Evolutionary conservation across 2,113 vertebrate species (phyloP).

Genomic region (Apaloderma vittatum): DNA sequence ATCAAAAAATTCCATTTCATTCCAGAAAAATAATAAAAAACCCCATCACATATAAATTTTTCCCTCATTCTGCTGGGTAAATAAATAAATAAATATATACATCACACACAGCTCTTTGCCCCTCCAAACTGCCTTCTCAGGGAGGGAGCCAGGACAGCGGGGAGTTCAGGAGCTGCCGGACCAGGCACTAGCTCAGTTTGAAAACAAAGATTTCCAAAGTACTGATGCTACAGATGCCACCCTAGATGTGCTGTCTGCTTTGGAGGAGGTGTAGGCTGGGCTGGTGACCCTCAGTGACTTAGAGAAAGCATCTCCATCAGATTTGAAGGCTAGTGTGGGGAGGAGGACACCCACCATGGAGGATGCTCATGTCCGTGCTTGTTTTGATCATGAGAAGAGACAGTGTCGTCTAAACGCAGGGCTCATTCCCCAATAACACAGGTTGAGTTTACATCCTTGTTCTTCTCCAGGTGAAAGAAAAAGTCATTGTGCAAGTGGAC

Average conservation of each 20-base stretch:
- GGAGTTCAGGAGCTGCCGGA: background rate
- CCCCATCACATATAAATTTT: background rate
- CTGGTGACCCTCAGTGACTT: background rate
- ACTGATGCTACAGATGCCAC: background rate
- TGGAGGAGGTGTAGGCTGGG: background rate
- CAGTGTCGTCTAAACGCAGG: fast-evolving
- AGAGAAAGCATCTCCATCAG: background rate
- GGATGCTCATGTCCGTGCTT: background rate
- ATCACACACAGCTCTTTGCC: background rate
- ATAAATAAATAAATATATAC: background rate
- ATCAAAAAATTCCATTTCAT: conserved; percentile 66
- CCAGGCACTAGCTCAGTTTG: background rate
- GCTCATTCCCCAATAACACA: fast-evolving
- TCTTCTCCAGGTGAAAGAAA: background rate
- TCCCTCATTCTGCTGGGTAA: background rate
- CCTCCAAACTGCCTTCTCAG: background rate
- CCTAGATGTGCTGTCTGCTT: background rate
- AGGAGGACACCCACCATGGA: background rate
- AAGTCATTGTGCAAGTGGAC: background rate
- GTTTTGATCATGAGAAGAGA: background rate
- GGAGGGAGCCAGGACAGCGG: background rate
- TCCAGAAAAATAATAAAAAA: conserved; percentile 48
- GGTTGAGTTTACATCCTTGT: background rate
- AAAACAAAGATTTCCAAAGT: background rate
- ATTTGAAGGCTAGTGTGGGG: background rate